Conservation (phyloP, 2,888 invertebrate species). For the Epicampocera succincta region DNA sequence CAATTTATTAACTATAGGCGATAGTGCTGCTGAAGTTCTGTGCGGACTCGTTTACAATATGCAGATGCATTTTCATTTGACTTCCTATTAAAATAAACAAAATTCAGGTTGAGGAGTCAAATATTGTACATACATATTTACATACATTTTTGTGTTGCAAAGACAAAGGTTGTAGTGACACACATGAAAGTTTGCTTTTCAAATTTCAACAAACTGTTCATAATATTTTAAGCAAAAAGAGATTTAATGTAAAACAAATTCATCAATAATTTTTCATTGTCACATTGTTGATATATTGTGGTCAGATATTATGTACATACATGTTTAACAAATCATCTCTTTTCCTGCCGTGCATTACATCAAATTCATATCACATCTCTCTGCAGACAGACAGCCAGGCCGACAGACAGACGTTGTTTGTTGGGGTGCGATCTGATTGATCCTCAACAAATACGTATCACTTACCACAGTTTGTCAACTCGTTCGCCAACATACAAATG, state of each 20-base stretch:
- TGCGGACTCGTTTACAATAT: too few species aligned
- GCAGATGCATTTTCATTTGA: too few species aligned
- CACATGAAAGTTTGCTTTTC: too few species aligned
- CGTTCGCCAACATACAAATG: conserved; percentile 38
- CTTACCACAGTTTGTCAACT: conserved; percentile 48
- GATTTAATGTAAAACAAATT: conserved; percentile 67
- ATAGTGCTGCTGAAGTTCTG: too few species aligned
- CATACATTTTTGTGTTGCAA: too few species aligned
- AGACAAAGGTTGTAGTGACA: too few species aligned
- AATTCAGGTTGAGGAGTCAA: too few species aligned
- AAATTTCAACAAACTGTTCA: too few species aligned
- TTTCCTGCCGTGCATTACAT: conserved; percentile 45
- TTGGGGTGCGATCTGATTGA: conserved; percentile 56
- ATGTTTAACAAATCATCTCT: conserved; percentile 71
- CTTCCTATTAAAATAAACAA: too few species aligned
- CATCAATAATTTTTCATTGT: conserved; percentile 72
- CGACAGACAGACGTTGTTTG: neutral
- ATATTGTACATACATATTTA: too few species aligned
- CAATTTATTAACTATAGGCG: too few species aligned
- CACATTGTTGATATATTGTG: conserved; percentile 69
- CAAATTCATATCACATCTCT: conserved; percentile 47
- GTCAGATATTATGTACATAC: conserved; percentile 64
- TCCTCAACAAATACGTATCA: conserved; percentile 28
- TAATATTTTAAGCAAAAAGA: neutral
- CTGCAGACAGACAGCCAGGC: neutral